Base-by-base conservation (phyloP, 2,797 vertebrate species). In the Bradypodion pumilum region DNA sequence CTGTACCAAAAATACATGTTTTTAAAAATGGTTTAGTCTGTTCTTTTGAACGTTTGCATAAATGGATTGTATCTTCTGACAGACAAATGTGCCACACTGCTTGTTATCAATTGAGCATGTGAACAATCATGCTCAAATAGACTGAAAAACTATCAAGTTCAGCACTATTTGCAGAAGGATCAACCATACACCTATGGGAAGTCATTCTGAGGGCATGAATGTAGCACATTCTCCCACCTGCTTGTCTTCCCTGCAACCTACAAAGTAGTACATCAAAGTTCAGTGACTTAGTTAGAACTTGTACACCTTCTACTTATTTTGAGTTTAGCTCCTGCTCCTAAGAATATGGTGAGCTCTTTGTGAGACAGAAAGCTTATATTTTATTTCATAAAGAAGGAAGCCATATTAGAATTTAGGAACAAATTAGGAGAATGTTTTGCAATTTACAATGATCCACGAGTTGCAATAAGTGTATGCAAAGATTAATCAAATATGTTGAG, bases 351-450 rank as follows among this genome's bases (percentile, higher is more conserved):
- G 52, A 32, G 35, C 12, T 37, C 35, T 69, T 52, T 15, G 35
- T 40, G 8, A 37, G 29, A 16, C 32, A 0, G 0, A 15, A 44
- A 75, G 7, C 75, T 85, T 74, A 10, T 49, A 78, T 81, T n/a
- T 42, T 68, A 87, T 66, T 16, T 69, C 35, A 27, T 29, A 63
- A 74, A 88, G 62, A 82, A 84, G 56, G 52, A 59, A 82, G 84
- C 78, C 87, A 74, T 37, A 32, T 40, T 35, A 88, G 69, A 42
- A 84, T 46, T 27, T 65, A 4, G 7, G 49, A 42, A 76, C 0
- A 0, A 7, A 40, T 37, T 85, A 66, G 79, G 80, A 85, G 35
- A 37, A 63, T n/a, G 89, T 62, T 6, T 2, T 37, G 10, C 35
- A 32, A 59, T n/a, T 21, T n/a, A 65, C 29, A 13, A 78, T 8